Conservation (phyloP, 2,888 invertebrate species). For the Rugalucina vietnamica region DNA sequence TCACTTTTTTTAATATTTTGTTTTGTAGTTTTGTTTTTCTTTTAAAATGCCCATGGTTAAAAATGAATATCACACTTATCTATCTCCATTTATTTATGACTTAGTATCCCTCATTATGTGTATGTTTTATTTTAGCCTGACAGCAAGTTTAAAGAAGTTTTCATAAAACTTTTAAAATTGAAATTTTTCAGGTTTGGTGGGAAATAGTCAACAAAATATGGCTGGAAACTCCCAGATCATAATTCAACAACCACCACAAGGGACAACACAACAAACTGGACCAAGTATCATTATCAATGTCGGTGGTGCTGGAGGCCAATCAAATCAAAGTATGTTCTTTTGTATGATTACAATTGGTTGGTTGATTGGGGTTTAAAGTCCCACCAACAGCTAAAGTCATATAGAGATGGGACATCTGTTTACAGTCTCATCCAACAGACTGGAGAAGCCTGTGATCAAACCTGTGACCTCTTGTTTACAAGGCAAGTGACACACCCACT, state of each 20-base stretch:
- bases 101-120: no score
- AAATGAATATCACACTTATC: no score
- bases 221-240: conserved; percentile 48
- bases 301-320: conserved; percentile 36
- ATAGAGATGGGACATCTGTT: not conserved
- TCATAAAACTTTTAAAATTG: no score
- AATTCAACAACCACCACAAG: conserved; percentile 37
- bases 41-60: no score
- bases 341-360: not conserved
- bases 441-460: not conserved
- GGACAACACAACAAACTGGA: conserved; percentile 27
- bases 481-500: not conserved
- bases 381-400: not conserved
- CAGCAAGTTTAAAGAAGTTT: no score
- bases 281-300: conserved; percentile 61
- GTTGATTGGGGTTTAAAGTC: no score
- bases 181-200: no score
- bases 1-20: no score
- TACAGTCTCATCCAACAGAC: not conserved
- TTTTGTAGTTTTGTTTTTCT: no score
- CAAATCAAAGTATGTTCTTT: conserved; percentile 48
- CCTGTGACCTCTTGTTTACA: not conserved
- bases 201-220: not conserved
- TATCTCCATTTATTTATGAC: no score
- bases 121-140: no score